These are phyloP conservation scores for Philaenus spumarius DNA, from an alignment of 1,140 invertebrate species.

Conservation along the genomic window DNA sequence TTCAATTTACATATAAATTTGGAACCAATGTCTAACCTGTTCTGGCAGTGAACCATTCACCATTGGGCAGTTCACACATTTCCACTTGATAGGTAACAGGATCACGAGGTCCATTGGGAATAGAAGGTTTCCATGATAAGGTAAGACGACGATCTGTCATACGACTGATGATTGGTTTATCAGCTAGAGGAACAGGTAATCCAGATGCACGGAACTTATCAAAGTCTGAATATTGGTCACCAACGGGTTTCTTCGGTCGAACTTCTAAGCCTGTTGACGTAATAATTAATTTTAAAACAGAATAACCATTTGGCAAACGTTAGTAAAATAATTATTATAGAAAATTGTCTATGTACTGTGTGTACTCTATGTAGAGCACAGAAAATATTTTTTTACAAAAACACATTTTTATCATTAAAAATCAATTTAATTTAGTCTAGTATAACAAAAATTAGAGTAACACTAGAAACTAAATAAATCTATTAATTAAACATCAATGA, in stretches of 20 bases:
- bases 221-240: constrained; percentile 75
- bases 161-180: constrained; percentile 79
- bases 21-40: no score
- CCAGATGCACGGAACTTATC: constrained; percentile 77
- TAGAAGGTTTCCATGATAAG: constrained; percentile 86
- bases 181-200: constrained; percentile 72
- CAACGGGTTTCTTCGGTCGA: constrained; percentile 58
- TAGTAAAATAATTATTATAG: not conserved
- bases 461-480: no score
- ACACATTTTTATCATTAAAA: no score
- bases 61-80: constrained; percentile 81
- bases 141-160: constrained; percentile 81
- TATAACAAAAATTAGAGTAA: no score
- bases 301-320: no score
- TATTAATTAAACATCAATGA: no score
- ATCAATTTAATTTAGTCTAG: no score
- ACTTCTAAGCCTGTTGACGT: constrained; percentile 55
- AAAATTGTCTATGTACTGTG: not conserved
- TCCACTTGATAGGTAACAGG: constrained; percentile 92
- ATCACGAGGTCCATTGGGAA: constrained; percentile 65
- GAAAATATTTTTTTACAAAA: no score
- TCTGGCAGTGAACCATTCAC: constrained; percentile 79
- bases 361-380: not conserved
- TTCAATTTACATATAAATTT: no score
- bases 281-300: constrained; percentile 11